A percentile compares a stretch with the other conserved stretches of the same genome.
phyloP scores from a whole-genome alignment of 2,113 vertebrate species.

The Sphaerodactylus townsendi region DNA sequence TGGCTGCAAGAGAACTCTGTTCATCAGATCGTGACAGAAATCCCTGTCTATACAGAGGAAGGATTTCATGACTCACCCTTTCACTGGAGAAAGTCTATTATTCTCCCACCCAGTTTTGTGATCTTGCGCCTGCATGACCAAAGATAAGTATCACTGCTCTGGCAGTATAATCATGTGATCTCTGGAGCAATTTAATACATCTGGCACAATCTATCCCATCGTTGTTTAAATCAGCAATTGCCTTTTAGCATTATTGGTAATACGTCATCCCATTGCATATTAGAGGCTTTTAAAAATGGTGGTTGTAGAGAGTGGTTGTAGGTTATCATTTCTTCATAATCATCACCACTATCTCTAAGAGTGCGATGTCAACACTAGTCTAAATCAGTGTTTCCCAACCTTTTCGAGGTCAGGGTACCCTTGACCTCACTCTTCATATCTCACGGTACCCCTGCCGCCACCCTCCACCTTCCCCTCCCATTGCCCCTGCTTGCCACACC shows the following conservation, averaged over 20 bases:
- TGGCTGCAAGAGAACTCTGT: conserved; percentile 27
- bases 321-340: conserved; percentile 38
- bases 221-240: conserved; percentile 18
- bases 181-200: conserved; percentile 32
- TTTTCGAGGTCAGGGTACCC: too few relatives aligned
- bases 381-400: too few relatives aligned
- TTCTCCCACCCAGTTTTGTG: conserved; percentile 4
- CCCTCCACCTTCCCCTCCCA: too few relatives aligned
- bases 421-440: too few relatives aligned
- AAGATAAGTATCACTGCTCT: conserved; percentile 49
- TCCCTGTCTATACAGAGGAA: conserved; percentile 31
- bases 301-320: conserved; percentile 27
- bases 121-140: neutral
- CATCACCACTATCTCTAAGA: too few relatives aligned
- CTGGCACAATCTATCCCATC: conserved; percentile 39
- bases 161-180: conserved; percentile 24
- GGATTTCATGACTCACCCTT: conserved; percentile 37
- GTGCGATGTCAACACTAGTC: too few relatives aligned
- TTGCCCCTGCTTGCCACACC: too few relatives aligned
- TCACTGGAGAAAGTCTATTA: conserved; percentile 12
- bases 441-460: too few relatives aligned
- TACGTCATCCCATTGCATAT: conserved; percentile 35
- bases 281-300: conserved; percentile 28
- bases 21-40: conserved; percentile 33
- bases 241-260: conserved; percentile 26